Evolutionary conservation across 2,797 vertebrate genomes (phyloP).

Genomic region (Hippoglossus hippoglossus): DNA sequence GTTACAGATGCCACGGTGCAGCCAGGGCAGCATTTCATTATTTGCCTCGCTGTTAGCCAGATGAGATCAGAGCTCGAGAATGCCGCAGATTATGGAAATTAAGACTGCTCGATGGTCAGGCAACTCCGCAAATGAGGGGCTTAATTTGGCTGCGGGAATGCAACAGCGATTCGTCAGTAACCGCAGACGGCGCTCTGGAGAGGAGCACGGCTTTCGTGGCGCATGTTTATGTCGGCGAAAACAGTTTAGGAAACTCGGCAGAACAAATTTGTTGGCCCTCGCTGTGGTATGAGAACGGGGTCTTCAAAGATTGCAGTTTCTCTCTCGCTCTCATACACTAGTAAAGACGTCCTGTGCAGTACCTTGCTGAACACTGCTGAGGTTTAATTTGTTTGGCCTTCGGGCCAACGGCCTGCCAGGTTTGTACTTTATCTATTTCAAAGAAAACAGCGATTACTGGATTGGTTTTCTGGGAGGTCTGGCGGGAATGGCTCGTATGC

Average conservation of each 20-base stretch:
- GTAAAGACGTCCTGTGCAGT: slow-evolving; percentile 37
- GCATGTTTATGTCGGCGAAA: slow-evolving; percentile 60
- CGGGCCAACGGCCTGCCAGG: slow-evolving; percentile 45
- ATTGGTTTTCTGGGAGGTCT: slow-evolving; percentile 78
- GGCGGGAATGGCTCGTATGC: slow-evolving; percentile 37
- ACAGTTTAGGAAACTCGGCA: slow-evolving; percentile 63
- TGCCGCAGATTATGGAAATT: slow-evolving; percentile 77
- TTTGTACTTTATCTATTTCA: slow-evolving; percentile 68
- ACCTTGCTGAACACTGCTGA: slow-evolving; percentile 41
- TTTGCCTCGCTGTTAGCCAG: slow-evolving; percentile 56
- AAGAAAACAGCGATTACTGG: slow-evolving; percentile 66
- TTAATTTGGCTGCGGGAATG: slow-evolving; percentile 75
- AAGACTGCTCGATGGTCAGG: slow-evolving; percentile 68
- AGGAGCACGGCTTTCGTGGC: slow-evolving; percentile 45
- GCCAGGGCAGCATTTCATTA: slow-evolving; percentile 62
- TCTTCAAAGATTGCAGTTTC: slow-evolving; percentile 50
- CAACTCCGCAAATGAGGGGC: slow-evolving; percentile 72
- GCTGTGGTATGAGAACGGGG: slow-evolving; percentile 40
- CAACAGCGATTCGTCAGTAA: slow-evolving; percentile 46
- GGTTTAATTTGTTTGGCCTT: slow-evolving; percentile 59
- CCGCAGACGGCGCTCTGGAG: slow-evolving; percentile 65
- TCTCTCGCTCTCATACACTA: slow-evolving; percentile 18
- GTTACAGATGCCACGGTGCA: slow-evolving; percentile 62
- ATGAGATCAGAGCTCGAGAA: slow-evolving; percentile 74
- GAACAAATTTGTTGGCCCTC: slow-evolving; percentile 66